These are phyloP conservation scores for Holothuria glaberrima DNA, from an alignment of 35 echinoderm and acorn worm genomes.

Conservation along the genomic window DNA sequence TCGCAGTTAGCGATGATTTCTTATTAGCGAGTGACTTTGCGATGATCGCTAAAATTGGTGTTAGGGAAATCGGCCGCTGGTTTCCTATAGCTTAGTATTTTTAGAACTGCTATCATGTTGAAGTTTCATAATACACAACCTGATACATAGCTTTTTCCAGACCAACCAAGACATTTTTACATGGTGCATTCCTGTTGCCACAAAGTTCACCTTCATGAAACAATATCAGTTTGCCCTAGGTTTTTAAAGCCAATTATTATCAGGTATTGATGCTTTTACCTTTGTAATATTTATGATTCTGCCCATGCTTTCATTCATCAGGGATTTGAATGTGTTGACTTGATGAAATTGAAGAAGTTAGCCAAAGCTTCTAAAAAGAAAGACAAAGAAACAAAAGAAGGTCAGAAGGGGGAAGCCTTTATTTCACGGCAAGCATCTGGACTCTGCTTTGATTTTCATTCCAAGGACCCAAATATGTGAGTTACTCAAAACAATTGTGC, in stretches of 20 bases:
- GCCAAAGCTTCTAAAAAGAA: conserved; percentile 82
- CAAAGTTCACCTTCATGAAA: too few species aligned
- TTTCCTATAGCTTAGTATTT: too few species aligned
- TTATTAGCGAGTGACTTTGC: too few species aligned
- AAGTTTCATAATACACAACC: background rate
- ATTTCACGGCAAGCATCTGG: conserved; percentile 96
- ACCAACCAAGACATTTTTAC: too few species aligned
- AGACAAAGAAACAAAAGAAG: conserved; percentile 75
- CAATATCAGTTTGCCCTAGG: too few species aligned
- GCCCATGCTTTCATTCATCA: conserved; percentile 12
- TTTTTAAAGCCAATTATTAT: too few species aligned
- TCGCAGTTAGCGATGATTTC: too few species aligned
- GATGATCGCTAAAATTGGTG: too few species aligned
- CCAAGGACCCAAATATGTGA: conserved; percentile 98
- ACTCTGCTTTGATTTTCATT: conserved; percentile 97
- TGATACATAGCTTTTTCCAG: background rate
- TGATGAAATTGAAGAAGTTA: conserved; percentile 97
- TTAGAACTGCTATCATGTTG: background rate
- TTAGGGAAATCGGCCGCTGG: too few species aligned
- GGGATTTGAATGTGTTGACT: conserved; percentile 97
- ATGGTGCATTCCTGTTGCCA: too few species aligned
- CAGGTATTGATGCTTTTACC: too few species aligned
- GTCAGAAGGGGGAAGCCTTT: conserved; percentile 86
- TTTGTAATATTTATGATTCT: background rate
- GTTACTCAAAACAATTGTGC: background rate